Percentiles rank a stretch among this genome's conserved stretches.
These are phyloP conservation scores for Chaetodon auriga DNA, from an alignment of 2,113 vertebrate species.

Conservation along the genomic window DNA sequence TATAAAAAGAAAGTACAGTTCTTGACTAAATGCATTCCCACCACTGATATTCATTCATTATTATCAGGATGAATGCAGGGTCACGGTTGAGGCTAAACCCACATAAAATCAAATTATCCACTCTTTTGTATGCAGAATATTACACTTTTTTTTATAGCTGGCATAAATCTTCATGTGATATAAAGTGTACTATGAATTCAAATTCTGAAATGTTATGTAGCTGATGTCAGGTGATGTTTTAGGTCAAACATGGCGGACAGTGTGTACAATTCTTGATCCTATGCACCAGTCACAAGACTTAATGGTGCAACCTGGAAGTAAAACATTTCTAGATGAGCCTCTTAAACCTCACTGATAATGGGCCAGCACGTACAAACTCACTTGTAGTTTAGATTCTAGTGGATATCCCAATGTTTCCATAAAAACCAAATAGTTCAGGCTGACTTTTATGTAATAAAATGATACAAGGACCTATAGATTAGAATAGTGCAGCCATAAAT, in stretches of 20 bases:
- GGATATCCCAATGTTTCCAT: not conserved
- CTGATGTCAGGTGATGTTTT: not conserved
- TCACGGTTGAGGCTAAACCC: slow-evolving; percentile 8
- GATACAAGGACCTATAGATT: not conserved
- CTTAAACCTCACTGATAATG: not conserved
- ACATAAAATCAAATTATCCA: slow-evolving; percentile 8
- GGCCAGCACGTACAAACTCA: not conserved
- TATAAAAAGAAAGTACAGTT: not conserved
- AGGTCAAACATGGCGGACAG: not conserved
- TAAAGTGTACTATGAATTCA: not conserved
- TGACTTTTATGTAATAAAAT: not conserved
- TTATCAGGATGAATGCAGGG: not conserved
- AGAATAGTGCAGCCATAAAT: too few species aligned
- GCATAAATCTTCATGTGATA: not conserved
- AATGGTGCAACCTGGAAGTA: not conserved
- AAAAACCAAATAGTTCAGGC: not conserved
- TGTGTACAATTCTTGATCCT: not conserved
- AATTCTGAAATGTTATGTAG: not conserved
- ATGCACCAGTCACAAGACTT: not conserved
- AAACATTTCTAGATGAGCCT: too few species aligned
- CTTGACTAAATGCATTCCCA: not conserved
- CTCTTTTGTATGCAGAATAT: not conserved
- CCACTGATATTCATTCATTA: not conserved
- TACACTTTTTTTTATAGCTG: not conserved
- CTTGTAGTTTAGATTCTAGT: not conserved